Percentiles rank a stretch among this genome's conserved stretches.
Evolutionary conservation across 2,113 vertebrate species (phyloP).

Genomic region (Serinus canaria): DNA sequence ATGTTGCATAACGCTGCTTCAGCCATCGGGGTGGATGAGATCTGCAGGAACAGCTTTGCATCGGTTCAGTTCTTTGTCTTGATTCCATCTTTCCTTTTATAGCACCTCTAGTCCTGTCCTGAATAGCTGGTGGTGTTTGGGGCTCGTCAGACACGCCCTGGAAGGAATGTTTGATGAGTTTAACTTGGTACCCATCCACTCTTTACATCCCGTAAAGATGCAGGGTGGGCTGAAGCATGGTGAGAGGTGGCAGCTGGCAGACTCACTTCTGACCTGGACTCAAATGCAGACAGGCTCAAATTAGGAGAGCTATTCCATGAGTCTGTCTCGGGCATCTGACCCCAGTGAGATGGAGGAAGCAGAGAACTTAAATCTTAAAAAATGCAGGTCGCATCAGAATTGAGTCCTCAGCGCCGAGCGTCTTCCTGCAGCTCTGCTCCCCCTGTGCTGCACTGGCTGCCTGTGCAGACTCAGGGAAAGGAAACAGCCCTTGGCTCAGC

Average conservation of each 20-base stretch:
- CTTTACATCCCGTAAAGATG: neutral
- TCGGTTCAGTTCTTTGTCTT: neutral
- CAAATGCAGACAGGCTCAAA: neutral
- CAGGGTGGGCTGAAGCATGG: neutral
- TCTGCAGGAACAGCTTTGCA: neutral
- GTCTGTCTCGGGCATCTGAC: neutral
- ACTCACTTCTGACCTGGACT: neutral
- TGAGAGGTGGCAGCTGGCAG: neutral
- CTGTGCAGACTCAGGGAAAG: neutral
- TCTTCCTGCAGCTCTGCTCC: neutral
- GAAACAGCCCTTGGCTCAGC: neutral
- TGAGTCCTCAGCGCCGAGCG: neutral
- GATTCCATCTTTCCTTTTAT: neutral
- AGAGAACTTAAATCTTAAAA: neutral
- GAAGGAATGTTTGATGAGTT: neutral
- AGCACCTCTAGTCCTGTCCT: neutral
- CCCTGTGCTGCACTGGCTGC: neutral
- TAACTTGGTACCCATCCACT: too few relatives aligned
- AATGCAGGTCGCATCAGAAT: rapidly evolving
- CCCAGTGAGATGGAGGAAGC: rapidly evolving
- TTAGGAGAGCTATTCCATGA: neutral
- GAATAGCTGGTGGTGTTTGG: neutral
- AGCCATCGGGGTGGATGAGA: neutral
- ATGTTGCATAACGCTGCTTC: neutral
- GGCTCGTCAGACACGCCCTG: neutral